A percentile compares a stretch with the other conserved stretches of the same genome.
Conservation (phyloP, 2,888 invertebrate species). For the Eurytoma adleriae region DNA sequence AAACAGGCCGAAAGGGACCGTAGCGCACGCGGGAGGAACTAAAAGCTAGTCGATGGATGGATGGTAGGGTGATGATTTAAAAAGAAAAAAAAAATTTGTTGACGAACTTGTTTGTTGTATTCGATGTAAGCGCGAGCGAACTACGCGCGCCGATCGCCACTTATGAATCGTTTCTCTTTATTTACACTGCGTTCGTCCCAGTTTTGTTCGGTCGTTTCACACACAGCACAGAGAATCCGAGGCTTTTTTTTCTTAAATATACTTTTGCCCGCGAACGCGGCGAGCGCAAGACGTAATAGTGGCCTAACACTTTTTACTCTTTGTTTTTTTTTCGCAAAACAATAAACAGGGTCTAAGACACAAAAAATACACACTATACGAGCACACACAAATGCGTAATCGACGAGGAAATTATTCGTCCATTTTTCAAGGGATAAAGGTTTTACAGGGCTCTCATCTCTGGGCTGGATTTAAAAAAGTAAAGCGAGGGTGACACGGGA, state of each 20-base stretch:
- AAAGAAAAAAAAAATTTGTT: constrained; percentile 29
- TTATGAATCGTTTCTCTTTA: constrained; percentile 38
- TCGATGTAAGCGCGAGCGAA: constrained; percentile 14
- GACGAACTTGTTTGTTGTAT: constrained; percentile 38
- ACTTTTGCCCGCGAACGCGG: constrained; percentile 10
- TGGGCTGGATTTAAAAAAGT: constrained; percentile 23
- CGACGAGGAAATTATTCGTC: constrained; percentile 42
- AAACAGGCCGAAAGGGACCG: constrained; percentile 57
- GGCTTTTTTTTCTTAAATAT: neutral
- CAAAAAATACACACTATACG: constrained; percentile 15
- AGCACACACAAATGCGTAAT: constrained; percentile 20
- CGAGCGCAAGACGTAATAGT: constrained; percentile 34
- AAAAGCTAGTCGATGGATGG: constrained; percentile 70
- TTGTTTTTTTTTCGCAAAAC: constrained; percentile 43
- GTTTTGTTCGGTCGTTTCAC: constrained; percentile 14
- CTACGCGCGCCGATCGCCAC: constrained; percentile 30
- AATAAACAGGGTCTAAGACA: constrained; percentile 57
- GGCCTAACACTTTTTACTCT: constrained; percentile 51
- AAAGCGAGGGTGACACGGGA: neutral
- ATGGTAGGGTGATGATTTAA: constrained; percentile 24
- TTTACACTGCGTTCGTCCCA: constrained; percentile 24
- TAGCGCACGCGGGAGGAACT: constrained; percentile 39
- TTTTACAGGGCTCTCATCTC: constrained; percentile 17
- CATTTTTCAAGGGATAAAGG: constrained; percentile 24
- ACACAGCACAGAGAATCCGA: constrained; percentile 15